Conservation (phyloP, 2,888 invertebrate genomes). For the Agrochola macilenta region DNA sequence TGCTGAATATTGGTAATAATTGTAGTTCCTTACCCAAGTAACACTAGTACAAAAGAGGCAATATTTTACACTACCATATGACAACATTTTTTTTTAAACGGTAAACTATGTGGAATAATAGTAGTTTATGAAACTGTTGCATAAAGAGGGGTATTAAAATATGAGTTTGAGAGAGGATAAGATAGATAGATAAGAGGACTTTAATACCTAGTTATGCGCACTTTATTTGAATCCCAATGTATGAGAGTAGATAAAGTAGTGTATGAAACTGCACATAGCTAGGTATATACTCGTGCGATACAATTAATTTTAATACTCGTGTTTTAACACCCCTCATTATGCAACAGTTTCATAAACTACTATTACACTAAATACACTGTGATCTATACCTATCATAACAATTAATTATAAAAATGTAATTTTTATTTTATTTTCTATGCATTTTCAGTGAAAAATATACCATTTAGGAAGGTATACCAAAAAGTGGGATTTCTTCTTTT, state of each 20-base stretch:
- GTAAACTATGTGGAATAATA: not conserved
- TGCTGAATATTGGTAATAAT: not conserved
- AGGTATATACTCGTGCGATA: too few species aligned
- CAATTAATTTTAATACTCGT: too few species aligned
- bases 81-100: not conserved
- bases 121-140: too few species aligned
- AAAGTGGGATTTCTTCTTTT: not conserved
- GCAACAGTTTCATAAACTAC: too few species aligned
- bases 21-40: constrained; percentile 5
- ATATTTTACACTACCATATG: constrained; percentile 9
- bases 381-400: constrained; percentile 8
- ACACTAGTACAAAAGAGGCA: constrained; percentile 38
- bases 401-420: not conserved
- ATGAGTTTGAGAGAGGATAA: too few species aligned
- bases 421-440: not conserved
- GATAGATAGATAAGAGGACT: too few species aligned
- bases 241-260: too few species aligned
- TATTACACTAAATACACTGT: not conserved
- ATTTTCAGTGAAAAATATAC: not conserved
- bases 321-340: too few species aligned
- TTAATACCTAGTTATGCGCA: too few species aligned
- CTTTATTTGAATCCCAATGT: too few species aligned
- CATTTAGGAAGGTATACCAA: not conserved
- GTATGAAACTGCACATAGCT: too few species aligned
- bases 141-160: too few species aligned